Evolutionary conservation across 2,113 vertebrate genomes (phyloP).

Genomic region (Rostratula benghalensis): DNA sequence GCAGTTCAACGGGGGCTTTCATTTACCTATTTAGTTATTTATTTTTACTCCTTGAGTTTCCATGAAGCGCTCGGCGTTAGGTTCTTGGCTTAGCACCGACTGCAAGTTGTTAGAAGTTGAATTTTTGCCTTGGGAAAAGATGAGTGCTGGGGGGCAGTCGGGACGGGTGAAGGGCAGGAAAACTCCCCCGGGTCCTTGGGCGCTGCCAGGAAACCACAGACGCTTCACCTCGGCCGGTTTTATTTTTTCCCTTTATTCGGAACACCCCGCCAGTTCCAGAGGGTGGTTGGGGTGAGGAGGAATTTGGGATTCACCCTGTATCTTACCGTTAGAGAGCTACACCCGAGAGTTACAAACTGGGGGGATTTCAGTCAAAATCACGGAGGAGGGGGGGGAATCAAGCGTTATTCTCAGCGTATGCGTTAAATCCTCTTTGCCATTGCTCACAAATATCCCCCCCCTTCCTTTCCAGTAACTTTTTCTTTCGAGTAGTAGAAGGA

Average conservation of each 20-base stretch:
- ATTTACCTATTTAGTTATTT: background rate
- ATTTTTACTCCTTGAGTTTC: background rate
- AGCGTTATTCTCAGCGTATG: fast-evolving
- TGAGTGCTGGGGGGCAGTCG: background rate
- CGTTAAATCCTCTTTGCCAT: background rate
- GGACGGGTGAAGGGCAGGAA: background rate
- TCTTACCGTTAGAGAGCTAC: background rate
- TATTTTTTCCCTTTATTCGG: background rate
- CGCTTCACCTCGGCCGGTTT: background rate
- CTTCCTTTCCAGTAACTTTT: background rate
- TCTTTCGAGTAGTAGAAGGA: background rate
- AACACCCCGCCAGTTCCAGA: background rate
- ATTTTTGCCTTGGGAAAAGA: constrained; percentile 30
- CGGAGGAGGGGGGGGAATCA: background rate
- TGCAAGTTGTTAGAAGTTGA: background rate
- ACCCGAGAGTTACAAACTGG: background rate
- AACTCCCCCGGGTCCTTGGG: background rate
- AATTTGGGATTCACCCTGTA: background rate
- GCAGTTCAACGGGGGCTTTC: background rate
- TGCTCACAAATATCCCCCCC: background rate
- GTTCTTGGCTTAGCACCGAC: background rate
- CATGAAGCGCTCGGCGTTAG: background rate
- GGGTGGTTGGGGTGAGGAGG: background rate
- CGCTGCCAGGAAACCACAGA: background rate
- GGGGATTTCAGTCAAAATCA: background rate